phyloP scores from a whole-genome alignment of 1,140 invertebrate species.

The Drosophila sp. region DNA sequence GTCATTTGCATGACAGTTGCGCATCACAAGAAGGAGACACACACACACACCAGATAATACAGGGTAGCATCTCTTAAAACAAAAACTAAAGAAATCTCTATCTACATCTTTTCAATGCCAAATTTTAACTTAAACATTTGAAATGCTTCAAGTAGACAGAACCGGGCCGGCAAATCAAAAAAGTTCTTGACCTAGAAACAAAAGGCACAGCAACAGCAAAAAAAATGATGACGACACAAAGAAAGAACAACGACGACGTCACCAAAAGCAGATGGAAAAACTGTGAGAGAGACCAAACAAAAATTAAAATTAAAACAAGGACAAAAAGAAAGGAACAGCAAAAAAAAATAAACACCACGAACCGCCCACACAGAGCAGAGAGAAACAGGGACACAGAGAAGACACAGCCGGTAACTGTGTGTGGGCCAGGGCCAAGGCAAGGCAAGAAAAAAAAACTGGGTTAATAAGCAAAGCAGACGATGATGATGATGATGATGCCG shows the following conservation, averaged over 20 bases:
- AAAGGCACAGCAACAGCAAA: constrained; percentile 48
- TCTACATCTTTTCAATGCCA: constrained; percentile 51
- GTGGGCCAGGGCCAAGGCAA: constrained; percentile 50
- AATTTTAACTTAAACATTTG: constrained; percentile 11
- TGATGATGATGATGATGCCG: constrained; percentile 28
- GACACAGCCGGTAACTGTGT: constrained; percentile 63
- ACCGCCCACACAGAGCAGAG: neutral
- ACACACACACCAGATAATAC: no score
- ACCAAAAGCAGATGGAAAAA: constrained; percentile 59
- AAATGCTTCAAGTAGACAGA: constrained; percentile 12
- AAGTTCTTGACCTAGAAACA: constrained; percentile 83
- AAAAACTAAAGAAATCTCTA: no score
- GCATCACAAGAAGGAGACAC: constrained; percentile 41
- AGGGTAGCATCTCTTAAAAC: no score
- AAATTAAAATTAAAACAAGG: constrained; percentile 82
- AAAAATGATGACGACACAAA: constrained; percentile 73
- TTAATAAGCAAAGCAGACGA: constrained; percentile 76
- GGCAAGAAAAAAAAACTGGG: constrained; percentile 53
- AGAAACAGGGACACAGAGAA: constrained; percentile 9
- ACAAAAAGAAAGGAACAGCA: constrained; percentile 40
- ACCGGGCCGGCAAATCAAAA: constrained; percentile 46
- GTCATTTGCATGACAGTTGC: constrained; percentile 79
- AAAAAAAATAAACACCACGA: constrained; percentile 62
- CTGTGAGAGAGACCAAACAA: constrained; percentile 70
- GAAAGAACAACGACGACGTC: constrained; percentile 55